Evolutionary conservation across 2,113 vertebrate genomes (phyloP), one percentile per base, ranked within the genome.

Genomic region (Tapirus terrestris): DNA sequence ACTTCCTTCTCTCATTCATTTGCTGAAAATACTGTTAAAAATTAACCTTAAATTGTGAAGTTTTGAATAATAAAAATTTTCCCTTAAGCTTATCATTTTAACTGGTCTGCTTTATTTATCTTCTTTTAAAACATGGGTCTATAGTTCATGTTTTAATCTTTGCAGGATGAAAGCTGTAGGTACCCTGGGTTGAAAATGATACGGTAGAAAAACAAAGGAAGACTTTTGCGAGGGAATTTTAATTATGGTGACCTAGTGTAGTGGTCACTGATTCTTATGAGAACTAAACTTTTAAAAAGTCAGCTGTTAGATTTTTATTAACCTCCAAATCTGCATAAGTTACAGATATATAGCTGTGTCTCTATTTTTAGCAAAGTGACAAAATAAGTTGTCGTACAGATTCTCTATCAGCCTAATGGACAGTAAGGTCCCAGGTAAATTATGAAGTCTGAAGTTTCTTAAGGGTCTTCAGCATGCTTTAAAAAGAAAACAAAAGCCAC

Each of bases 11-110:
- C 45, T 88, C 65, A 79, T 16, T 86, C 45, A 61, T 92, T 93
- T 97, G 65, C 23, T 70, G 33, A 95, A 92, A 95, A 63, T 94
- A 33, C 33, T 70, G 48, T 81, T 96, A 82, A 82, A 94, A 80
- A 73, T 95, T 72, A 89, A 16, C 68, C 27, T 94, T 76, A 82
- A 89, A 21, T 94, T 88, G 39, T 20, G 48, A 96, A 29, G 13
- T 56, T 92, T 56, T 89, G 25, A 92, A n/a, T 97, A 95, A 76
- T 56, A 90, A 58, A 70, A 72, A 36, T 20, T 77, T 93, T 86
- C 27, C 4, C 31, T 51, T 79, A 96, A 87, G 27, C 8, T 87
- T 56, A 70, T 53, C 33, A 73, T 75, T 91, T 92, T 94, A 80
- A 91, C n/a, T 93, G 29, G 51, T 61, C 23, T 80, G 76, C 39